These are phyloP conservation scores for Phrynocephalus guinanensis DNA, from an alignment of 2,797 vertebrate genomes.

Conservation along the genomic window DNA sequence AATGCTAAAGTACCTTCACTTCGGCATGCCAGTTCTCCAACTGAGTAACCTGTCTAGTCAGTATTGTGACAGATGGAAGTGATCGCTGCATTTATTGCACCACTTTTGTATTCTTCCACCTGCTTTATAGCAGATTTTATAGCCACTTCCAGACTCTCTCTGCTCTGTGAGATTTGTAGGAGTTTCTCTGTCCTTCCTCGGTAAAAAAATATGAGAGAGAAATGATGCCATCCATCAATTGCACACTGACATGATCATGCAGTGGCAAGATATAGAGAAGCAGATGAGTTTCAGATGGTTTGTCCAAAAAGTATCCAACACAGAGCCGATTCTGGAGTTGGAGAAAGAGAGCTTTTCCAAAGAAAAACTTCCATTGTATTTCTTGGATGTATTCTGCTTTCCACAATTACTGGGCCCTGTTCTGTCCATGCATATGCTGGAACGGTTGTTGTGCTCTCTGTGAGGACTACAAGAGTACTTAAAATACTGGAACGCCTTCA, in stretches of 20 bases:
- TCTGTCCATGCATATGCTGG: not conserved
- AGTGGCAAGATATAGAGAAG: not conserved
- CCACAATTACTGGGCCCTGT: not conserved
- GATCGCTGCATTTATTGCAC: not conserved
- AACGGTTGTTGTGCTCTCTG: not conserved
- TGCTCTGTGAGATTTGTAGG: not conserved
- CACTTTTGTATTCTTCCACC: rapidly evolving
- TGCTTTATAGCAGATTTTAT: slow-evolving; percentile 39
- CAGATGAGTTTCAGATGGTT: not conserved
- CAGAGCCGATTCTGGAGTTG: not conserved
- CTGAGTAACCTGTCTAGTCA: not conserved
- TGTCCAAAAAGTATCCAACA: slow-evolving; percentile 1
- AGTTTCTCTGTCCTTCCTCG: slow-evolving; percentile 26
- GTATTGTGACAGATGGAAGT: not conserved
- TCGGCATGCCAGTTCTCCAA: not conserved
- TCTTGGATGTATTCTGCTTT: slow-evolving; percentile 48
- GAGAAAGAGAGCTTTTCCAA: not conserved
- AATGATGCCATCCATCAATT: not conserved
- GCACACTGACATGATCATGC: not conserved
- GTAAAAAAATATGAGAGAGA: not conserved
- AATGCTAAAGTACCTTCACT: slow-evolving; percentile 3
- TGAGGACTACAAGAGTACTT: not conserved
- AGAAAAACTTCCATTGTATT: slow-evolving; percentile 43
- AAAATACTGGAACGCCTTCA: not conserved
- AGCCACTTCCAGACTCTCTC: not conserved